These are phyloP conservation scores for Pseudolycoriella hygida DNA, from an alignment of 2,888 invertebrate genomes.

Conservation along the genomic window DNA sequence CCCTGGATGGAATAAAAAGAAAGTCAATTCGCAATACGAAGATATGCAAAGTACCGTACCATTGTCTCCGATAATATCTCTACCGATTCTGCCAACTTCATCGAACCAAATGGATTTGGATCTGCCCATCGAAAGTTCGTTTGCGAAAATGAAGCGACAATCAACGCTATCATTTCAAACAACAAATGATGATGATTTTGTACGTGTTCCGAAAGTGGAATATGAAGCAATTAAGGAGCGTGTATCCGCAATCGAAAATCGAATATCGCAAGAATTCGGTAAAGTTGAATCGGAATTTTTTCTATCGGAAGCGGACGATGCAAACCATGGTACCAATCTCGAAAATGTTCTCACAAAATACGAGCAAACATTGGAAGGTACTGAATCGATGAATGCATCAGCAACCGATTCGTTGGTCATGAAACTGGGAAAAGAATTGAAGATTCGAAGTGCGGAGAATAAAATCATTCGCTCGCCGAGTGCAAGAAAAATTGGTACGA, in stretches of 20 bases:
- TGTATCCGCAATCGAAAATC: slow-evolving; percentile 52
- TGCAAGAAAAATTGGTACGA: slow-evolving; percentile 60
- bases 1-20: slow-evolving; percentile 14
- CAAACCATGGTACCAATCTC: slow-evolving; percentile 25
- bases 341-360: slow-evolving; percentile 53
- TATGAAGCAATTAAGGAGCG: slow-evolving; percentile 62
- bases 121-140: slow-evolving; percentile 19
- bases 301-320: slow-evolving; percentile 8
- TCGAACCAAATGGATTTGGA: not conserved
- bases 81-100: slow-evolving; percentile 1
- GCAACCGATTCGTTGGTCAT: slow-evolving; percentile 53
- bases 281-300: slow-evolving; percentile 5
- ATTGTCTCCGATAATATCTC: not conserved
- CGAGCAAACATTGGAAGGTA: slow-evolving; percentile 52
- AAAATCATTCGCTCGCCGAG: slow-evolving; percentile 63
- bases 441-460: slow-evolving; percentile 50
- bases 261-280: slow-evolving; percentile 49
- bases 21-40: slow-evolving; percentile 5
- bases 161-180: slow-evolving; percentile 15
- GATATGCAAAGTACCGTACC: slow-evolving; percentile 1
- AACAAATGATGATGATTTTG: slow-evolving; percentile 40
- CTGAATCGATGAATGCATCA: slow-evolving; percentile 25
- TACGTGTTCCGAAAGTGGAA: slow-evolving; percentile 53
- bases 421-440: slow-evolving; percentile 50
- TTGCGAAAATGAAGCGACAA: slow-evolving; percentile 12